Conservation (phyloP, 2,113 vertebrate genomes). For the Apodemus speciosus region DNA sequence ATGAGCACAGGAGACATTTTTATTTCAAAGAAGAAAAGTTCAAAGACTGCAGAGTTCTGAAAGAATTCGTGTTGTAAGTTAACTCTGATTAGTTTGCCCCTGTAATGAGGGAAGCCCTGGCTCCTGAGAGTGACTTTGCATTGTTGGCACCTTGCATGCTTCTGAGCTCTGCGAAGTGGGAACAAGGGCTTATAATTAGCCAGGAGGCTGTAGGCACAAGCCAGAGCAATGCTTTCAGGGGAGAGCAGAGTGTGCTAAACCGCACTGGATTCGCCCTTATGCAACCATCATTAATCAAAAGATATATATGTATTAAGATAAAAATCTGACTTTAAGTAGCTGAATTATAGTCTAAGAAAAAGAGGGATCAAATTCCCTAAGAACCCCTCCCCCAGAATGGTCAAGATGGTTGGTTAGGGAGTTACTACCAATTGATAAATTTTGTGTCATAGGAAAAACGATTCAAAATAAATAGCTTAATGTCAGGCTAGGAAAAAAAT, state of each 20-base stretch:
- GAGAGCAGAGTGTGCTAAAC: background rate
- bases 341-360: conserved; percentile 25
- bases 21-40: conserved; percentile 65
- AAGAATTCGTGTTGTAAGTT: conserved; percentile 1
- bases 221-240: background rate
- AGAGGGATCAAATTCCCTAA: background rate
- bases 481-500: conserved; percentile 68
- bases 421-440: conserved; percentile 59
- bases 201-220: conserved; percentile 17
- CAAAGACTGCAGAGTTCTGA: conserved; percentile 42
- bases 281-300: conserved; percentile 47
- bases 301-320: background rate
- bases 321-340: conserved; percentile 38
- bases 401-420: conserved; percentile 31
- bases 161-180: conserved; percentile 11
- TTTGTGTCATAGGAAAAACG: conserved; percentile 51
- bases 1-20: conserved; percentile 26
- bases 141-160: background rate
- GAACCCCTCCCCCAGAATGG: conserved; percentile 18
- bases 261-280: conserved; percentile 10
- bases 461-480: conserved; percentile 68
- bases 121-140: background rate
- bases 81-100: conserved; percentile 41
- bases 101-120: conserved; percentile 1
- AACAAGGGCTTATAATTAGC: conserved; percentile 61